phyloP scores from a whole-genome alignment of 2,113 vertebrate genomes.

The Himantopus leucocephalus region DNA sequence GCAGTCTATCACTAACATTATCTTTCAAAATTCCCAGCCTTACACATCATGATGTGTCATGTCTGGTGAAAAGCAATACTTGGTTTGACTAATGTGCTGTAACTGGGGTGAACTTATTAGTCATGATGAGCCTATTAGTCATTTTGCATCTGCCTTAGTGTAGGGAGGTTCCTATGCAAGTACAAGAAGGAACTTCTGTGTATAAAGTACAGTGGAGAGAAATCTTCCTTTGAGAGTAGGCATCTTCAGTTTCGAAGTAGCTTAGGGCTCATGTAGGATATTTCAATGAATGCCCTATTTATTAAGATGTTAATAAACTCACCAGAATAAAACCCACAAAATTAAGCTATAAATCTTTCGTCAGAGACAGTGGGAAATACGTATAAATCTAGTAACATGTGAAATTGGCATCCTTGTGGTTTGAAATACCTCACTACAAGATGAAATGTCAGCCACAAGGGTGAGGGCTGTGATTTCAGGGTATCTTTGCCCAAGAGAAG shows the following conservation, averaged over 20 bases:
- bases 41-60: conserved; percentile 60
- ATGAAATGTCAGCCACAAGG: neutral
- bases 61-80: conserved; percentile 52
- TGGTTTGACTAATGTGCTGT: conserved; percentile 55
- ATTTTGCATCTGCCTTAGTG: conserved; percentile 16
- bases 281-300: neutral
- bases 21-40: conserved; percentile 64
- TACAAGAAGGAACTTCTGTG: neutral
- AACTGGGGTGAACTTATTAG: conserved; percentile 46
- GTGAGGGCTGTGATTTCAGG: neutral
- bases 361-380: neutral
- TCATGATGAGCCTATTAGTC: conserved; percentile 41
- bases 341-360: neutral
- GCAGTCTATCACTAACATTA: conserved; percentile 21
- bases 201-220: neutral
- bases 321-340: neutral
- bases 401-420: neutral
- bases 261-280: neutral
- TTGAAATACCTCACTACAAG: neutral
- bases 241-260: neutral
- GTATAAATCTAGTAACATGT: neutral
- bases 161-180: neutral
- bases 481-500: neutral
- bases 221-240: neutral
- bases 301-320: neutral